phyloP scores from a whole-genome alignment of 2,113 vertebrate genomes.

The Ramphastos sulfuratus region DNA sequence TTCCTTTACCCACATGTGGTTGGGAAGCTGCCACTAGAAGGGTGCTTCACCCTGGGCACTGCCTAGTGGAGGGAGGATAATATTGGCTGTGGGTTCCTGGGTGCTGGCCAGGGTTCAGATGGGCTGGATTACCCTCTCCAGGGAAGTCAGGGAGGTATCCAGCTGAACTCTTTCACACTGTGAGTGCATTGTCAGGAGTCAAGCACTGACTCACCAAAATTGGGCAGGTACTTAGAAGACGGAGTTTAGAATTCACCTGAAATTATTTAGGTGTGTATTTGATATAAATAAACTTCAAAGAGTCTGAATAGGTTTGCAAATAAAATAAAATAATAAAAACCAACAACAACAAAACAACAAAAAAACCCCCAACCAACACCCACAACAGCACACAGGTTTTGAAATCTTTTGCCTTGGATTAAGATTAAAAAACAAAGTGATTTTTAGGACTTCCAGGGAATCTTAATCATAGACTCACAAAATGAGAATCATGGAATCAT shows the following conservation, averaged over 20 bases:
- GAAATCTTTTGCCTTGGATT: neutral
- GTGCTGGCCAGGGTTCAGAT: neutral
- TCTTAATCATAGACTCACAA: neutral
- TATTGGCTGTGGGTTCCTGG: neutral
- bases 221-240: neutral
- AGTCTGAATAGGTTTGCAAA: neutral
- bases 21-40: neutral
- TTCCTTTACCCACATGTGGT: neutral
- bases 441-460: neutral
- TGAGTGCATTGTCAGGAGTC: accelerated
- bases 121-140: neutral
- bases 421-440: neutral
- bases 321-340: neutral
- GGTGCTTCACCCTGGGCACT: neutral
- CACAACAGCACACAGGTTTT: neutral
- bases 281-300: conserved; percentile 44
- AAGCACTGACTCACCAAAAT: neutral
- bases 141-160: neutral
- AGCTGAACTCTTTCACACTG: neutral
- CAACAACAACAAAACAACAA: neutral
- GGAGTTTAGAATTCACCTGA: neutral
- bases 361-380: no score
- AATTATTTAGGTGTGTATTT: conserved; percentile 2
- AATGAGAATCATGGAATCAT: no score
- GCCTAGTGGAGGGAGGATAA: neutral